Conservation (phyloP, 2,888 invertebrate species). For the Tubiluchus corallicola region DNA sequence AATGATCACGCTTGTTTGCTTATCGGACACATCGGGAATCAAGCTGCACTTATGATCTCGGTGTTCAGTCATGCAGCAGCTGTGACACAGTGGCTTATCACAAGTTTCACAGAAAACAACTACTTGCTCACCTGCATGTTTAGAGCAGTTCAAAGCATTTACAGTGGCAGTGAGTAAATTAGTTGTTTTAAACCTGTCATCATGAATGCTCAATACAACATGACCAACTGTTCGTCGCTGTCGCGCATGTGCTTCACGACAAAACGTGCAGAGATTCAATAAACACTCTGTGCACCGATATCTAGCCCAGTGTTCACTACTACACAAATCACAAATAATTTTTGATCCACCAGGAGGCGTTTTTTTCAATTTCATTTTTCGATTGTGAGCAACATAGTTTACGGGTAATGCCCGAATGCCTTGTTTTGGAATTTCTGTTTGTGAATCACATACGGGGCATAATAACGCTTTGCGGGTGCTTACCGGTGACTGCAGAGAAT, state of each 20-base stretch:
- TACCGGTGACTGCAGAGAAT: neutral
- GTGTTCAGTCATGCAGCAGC: neutral
- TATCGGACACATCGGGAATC: neutral
- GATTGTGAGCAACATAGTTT: neutral
- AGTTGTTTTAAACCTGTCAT: neutral
- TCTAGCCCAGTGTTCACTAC: neutral
- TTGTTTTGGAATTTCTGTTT: neutral
- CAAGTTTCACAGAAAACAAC: neutral
- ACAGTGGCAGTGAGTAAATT: neutral
- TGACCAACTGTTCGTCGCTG: neutral
- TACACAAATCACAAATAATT: neutral
- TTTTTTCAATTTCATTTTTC: neutral
- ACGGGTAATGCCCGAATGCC: neutral
- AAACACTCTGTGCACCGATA: neutral
- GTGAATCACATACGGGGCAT: neutral
- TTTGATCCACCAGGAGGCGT: neutral
- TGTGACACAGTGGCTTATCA: neutral
- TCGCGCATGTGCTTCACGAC: neutral
- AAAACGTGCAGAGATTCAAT: neutral
- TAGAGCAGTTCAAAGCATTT: neutral
- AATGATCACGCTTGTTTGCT: neutral
- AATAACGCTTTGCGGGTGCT: neutral
- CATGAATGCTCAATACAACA: neutral
- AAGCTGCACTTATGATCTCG: neutral
- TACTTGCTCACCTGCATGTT: neutral